Evolutionary conservation across 2,797 vertebrate genomes (phyloP).

Genomic region (Acestrorhynchus altus): DNA sequence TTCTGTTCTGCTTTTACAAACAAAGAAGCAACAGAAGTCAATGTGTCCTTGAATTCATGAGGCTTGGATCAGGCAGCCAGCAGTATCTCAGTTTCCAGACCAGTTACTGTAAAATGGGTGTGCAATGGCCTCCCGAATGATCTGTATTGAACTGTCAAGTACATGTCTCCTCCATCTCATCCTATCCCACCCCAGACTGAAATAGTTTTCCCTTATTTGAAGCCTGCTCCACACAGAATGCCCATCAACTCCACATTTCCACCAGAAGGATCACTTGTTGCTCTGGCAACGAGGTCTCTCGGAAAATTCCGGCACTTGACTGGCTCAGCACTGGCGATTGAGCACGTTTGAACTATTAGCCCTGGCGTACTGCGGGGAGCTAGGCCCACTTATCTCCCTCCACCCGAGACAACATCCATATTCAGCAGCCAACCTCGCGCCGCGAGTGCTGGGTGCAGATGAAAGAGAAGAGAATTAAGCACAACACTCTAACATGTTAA

Average conservation of each 20-base stretch:
- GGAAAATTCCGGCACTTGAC: slow-evolving; percentile 47
- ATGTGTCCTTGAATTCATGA: background rate
- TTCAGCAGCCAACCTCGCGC: slow-evolving; percentile 55
- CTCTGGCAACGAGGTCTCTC: slow-evolving; percentile 40
- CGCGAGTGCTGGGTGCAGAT: slow-evolving; percentile 57
- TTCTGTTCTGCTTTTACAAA: background rate
- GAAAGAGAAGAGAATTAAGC: slow-evolving; percentile 56
- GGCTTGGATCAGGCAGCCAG: background rate
- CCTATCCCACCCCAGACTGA: slow-evolving; percentile 18
- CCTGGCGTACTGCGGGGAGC: slow-evolving; percentile 41
- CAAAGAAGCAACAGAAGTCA: slow-evolving; percentile 2
- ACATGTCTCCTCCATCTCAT: slow-evolving; percentile 42
- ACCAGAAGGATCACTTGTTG: slow-evolving; percentile 44
- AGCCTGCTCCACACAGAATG: slow-evolving; percentile 39
- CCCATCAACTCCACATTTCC: slow-evolving; percentile 46
- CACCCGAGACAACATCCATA: slow-evolving; percentile 53
- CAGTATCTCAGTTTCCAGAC: slow-evolving; percentile 18
- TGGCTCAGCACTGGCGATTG: slow-evolving; percentile 40
- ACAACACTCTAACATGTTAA: slow-evolving; percentile 55
- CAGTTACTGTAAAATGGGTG: slow-evolving; percentile 30
- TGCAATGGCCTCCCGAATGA: slow-evolving; percentile 20
- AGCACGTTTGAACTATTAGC: slow-evolving; percentile 53
- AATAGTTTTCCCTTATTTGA: slow-evolving; percentile 41
- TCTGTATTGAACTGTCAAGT: slow-evolving; percentile 35
- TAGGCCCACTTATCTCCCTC: slow-evolving; percentile 48